These are phyloP conservation scores for Helicoverpa zea DNA, from an alignment of 1,140 invertebrate species.

Conservation along the genomic window DNA sequence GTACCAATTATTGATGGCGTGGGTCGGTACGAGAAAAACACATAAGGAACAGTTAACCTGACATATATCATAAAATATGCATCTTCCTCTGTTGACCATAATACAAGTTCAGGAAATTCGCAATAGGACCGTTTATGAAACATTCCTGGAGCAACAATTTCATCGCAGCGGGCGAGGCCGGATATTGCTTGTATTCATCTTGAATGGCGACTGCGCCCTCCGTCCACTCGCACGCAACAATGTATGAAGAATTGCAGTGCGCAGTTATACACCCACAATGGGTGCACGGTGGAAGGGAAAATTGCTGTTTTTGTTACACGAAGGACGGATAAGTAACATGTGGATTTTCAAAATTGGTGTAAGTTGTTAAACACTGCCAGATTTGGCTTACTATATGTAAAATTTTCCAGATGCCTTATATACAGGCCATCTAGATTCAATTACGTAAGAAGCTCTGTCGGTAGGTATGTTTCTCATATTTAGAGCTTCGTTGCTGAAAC, in stretches of 20 bases:
- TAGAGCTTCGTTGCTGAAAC: too few species aligned
- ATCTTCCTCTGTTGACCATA: too few species aligned
- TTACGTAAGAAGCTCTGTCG: background rate
- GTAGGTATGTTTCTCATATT: too few species aligned
- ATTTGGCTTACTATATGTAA: background rate
- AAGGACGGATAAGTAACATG: too few species aligned
- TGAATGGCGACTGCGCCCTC: slow-evolving; percentile 44
- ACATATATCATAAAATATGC: too few species aligned
- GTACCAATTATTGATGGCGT: too few species aligned
- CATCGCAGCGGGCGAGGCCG: slow-evolving; percentile 45
- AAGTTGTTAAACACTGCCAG: background rate
- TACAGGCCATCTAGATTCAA: background rate
- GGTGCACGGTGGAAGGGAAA: background rate
- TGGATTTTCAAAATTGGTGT: too few species aligned
- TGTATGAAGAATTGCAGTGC: slow-evolving; percentile 20
- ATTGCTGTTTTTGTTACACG: background rate
- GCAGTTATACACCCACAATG: slow-evolving; percentile 9
- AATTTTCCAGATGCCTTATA: background rate
- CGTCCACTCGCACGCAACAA: slow-evolving; percentile 16
- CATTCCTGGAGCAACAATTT: background rate
- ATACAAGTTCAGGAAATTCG: background rate
- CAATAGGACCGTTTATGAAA: background rate
- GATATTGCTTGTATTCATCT: slow-evolving; percentile 54
- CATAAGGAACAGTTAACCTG: too few species aligned
- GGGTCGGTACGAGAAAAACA: too few species aligned